Percentiles rank a stretch among this genome's conserved stretches.
These are phyloP conservation scores for Cottus gobio DNA, from an alignment of 2,113 vertebrate species.

Conservation along the genomic window DNA sequence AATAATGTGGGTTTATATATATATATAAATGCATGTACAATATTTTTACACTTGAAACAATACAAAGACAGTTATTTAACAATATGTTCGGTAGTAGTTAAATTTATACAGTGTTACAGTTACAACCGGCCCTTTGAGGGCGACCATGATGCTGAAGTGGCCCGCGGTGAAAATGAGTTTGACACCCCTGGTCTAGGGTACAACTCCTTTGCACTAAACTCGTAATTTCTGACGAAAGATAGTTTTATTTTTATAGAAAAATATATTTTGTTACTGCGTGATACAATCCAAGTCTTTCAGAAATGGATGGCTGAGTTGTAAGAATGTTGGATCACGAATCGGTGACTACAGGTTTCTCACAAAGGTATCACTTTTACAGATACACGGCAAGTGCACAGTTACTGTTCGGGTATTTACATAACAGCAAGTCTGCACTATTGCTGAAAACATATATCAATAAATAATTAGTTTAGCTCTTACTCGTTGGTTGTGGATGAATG, in stretches of 20 bases:
- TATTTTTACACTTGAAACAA: no score
- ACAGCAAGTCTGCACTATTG: slow-evolving; percentile 2
- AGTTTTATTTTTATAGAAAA: slow-evolving; percentile 35
- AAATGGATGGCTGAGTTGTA: neutral
- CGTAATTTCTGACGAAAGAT: slow-evolving; percentile 2
- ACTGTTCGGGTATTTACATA: neutral
- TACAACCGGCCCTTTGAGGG: no score
- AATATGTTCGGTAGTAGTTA: no score
- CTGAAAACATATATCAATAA: slow-evolving; percentile 20
- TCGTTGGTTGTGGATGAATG: slow-evolving; percentile 53
- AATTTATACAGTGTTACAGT: no score
- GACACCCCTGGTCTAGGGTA: no score
- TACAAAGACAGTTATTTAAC: no score
- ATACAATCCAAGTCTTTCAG: slow-evolving; percentile 11
- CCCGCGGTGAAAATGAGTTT: no score
- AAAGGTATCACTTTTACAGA: neutral
- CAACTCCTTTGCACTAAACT: slow-evolving; percentile 7
- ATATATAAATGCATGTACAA: no score
- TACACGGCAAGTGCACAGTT: no score
- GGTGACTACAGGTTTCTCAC: neutral
- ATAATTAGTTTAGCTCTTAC: slow-evolving; percentile 52
- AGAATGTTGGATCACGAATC: neutral
- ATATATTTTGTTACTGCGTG: slow-evolving; percentile 14
- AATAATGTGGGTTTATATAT: no score
- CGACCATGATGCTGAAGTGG: no score